Percentiles rank a stretch among this genome's conserved stretches.
Evolutionary conservation across 2,113 vertebrate genomes (phyloP).

Genomic region (Chloroceryle aenea): DNA sequence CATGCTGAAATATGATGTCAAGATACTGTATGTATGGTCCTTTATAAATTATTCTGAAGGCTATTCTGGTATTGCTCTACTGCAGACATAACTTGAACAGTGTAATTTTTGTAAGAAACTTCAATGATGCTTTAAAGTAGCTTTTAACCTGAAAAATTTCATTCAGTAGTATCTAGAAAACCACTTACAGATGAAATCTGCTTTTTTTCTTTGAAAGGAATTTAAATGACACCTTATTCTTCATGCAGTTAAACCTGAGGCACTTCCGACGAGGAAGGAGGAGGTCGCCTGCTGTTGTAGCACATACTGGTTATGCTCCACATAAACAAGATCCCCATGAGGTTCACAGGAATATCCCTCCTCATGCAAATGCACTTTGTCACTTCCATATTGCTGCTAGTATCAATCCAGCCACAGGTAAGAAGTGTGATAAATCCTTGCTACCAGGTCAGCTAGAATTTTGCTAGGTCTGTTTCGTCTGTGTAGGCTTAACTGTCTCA

Average conservation of each 20-base stretch:
- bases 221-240: slow-evolving; percentile 25
- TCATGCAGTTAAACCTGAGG: slow-evolving; percentile 82
- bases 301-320: slow-evolving; percentile 84
- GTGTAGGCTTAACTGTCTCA: not conserved
- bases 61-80: not conserved
- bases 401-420: slow-evolving; percentile 97
- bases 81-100: not conserved
- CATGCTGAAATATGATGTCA: not conserved
- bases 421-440: not conserved
- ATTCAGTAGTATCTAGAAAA: not conserved
- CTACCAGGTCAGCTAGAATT: not conserved
- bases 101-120: not conserved
- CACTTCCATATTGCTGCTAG: slow-evolving; percentile 99
- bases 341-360: slow-evolving; percentile 75
- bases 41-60: not conserved
- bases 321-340: slow-evolving; percentile 88
- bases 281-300: slow-evolving; percentile 80
- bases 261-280: slow-evolving; percentile 81
- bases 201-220: not conserved
- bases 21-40: not conserved
- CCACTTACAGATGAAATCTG: not conserved
- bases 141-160: not conserved
- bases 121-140: not conserved
- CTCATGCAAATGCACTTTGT: slow-evolving; percentile 92
- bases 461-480: not conserved